Evolutionary conservation across 2,797 vertebrate species (phyloP).

Genomic region (Prionace glauca): DNA sequence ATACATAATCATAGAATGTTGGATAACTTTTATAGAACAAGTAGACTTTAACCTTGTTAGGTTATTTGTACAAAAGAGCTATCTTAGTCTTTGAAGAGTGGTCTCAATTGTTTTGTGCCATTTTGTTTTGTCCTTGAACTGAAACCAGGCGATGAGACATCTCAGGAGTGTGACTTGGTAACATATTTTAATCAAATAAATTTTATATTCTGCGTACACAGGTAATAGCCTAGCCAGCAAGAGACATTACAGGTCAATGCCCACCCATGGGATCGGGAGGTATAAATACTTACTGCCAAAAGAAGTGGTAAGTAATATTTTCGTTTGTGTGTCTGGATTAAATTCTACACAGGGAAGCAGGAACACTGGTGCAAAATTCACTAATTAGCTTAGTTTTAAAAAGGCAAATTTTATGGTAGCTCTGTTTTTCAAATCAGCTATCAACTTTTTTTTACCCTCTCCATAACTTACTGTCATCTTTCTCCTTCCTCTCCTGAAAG

Average conservation of each 20-base stretch:
- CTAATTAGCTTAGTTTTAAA: neutral
- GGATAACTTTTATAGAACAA: neutral
- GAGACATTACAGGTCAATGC: slow-evolving; percentile 65
- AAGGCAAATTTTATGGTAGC: neutral
- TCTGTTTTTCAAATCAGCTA: neutral
- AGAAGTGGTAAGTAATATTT: slow-evolving; percentile 52
- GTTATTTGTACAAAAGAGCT: neutral
- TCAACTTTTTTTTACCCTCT: neutral
- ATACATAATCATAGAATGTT: neutral
- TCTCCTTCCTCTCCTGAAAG: neutral
- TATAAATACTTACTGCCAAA: slow-evolving; percentile 67
- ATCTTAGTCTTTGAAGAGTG: neutral
- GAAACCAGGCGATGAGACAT: neutral
- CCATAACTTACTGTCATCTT: neutral
- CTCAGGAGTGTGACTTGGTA: slow-evolving; percentile 43
- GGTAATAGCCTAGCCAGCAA: slow-evolving; percentile 45
- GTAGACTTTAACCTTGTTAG: neutral
- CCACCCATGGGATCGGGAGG: slow-evolving; percentile 77
- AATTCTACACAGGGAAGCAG: neutral
- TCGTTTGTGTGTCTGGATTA: neutral
- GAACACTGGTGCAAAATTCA: neutral
- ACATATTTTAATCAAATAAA: slow-evolving; percentile 48
- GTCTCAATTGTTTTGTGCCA: neutral
- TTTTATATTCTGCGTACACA: neutral
- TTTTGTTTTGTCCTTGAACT: neutral